Conservation (phyloP, 2,797 vertebrate species). For the Scolopax rusticola region DNA sequence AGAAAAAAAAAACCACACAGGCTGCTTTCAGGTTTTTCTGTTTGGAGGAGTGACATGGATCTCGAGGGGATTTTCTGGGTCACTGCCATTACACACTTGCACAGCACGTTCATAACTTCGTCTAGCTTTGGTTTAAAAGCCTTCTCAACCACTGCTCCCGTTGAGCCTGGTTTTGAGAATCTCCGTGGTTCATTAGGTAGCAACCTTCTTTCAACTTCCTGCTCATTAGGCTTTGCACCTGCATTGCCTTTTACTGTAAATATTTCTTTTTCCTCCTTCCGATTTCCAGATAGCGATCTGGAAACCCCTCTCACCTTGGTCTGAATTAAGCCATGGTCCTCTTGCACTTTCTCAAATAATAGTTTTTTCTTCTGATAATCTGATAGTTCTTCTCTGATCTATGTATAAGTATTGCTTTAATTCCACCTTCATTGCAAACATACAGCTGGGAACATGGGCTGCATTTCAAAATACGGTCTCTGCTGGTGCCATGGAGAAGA, state of each 20-base stretch:
- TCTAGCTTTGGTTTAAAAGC: background rate
- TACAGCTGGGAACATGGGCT: background rate
- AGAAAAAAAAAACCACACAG: background rate
- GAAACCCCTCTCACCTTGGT: background rate
- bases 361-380: background rate
- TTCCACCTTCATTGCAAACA: background rate
- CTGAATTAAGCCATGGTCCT: background rate
- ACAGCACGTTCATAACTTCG: background rate
- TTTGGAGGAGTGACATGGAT: background rate
- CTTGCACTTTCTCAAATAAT: background rate
- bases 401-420: background rate
- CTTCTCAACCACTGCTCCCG: background rate
- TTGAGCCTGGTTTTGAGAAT: background rate
- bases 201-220: background rate
- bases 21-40: background rate
- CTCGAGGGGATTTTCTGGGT: conserved; percentile 40
- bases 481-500: background rate
- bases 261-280: background rate
- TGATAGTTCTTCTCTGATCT: background rate
- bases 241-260: background rate
- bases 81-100: background rate
- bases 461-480: background rate
- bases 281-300: background rate
- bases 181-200: background rate
- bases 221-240: conserved; percentile 13